Conservation (phyloP, 92 coral and sea anemone species). For the Umimayanthus chanpuru region DNA sequence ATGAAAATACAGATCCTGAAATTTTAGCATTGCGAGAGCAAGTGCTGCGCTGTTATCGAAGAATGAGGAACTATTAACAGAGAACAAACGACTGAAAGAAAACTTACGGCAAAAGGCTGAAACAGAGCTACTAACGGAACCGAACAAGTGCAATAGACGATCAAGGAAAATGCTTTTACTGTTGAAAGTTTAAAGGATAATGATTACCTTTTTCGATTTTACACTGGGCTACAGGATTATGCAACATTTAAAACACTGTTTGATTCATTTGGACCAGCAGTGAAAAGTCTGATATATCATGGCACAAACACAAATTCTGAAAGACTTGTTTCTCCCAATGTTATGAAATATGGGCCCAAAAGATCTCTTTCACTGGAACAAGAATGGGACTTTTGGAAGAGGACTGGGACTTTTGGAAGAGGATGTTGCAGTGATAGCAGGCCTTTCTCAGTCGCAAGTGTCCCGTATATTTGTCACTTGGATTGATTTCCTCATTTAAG, state of each 20-base stretch:
- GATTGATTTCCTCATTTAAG: slow-evolving; percentile 65
- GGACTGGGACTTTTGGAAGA: slow-evolving; percentile 66
- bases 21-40: too few species aligned
- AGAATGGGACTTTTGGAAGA: too few species aligned
- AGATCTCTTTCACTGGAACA: slow-evolving; percentile 63
- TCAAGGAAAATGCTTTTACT: slow-evolving; percentile 48
- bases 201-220: slow-evolving; percentile 63
- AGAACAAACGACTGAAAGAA: too few species aligned
- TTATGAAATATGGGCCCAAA: slow-evolving; percentile 60
- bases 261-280: slow-evolving; percentile 60
- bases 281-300: slow-evolving; percentile 57
- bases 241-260: slow-evolving; percentile 54
- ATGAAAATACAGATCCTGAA: too few species aligned
- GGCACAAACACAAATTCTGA: slow-evolving; percentile 53
- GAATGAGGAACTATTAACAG: too few species aligned
- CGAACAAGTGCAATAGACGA: too few species aligned
- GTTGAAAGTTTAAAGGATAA: slow-evolving; percentile 52
- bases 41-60: too few species aligned
- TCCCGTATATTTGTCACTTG: slow-evolving; percentile 62
- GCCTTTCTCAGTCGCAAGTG: slow-evolving; percentile 57
- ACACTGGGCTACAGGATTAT: slow-evolving; percentile 64
- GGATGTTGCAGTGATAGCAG: slow-evolving; percentile 64
- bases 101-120: too few species aligned
- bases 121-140: slow-evolving; percentile 17
- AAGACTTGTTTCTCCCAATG: slow-evolving; percentile 26